Evolutionary conservation across 2,113 vertebrate genomes (phyloP), one percentile per base, ranked within the genome.

Genomic region (Trachemys scripta): DNA sequence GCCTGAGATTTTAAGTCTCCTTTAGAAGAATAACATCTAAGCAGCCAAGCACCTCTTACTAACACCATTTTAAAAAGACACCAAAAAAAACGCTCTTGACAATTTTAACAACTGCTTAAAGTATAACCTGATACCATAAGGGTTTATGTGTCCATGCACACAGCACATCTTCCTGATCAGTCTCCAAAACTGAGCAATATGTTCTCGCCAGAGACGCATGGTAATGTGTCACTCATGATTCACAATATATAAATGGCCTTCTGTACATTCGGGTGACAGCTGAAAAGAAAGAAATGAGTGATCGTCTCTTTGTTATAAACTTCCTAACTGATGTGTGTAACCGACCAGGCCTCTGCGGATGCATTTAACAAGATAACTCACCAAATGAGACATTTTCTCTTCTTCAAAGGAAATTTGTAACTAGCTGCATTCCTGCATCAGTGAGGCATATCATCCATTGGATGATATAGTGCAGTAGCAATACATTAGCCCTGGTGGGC

Each of bases 211-310:
- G 50, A 54, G 90, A 9, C 57, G 45, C 76, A 56, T 0, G 5
- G 80, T 25, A 0, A 0, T 0, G 3, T 27, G 87, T 84, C 5
- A 1, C 85, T 0, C 2, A 2, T 4, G 0, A 69, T 0, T 0
- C 2, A 2, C 6, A 1, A 54, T 0, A 4, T 0, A 0, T 3
- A 42, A 19, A 0, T 0, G 0, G 24, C 1, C 3, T 2, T 6
- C 82, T 6, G 1, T 65, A 84, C 80, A 1, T 0, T 0, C 38
- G 0, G 0, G 57, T 25, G 82, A 47, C 79, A 31, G 76, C 50
- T 27, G 84, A 76, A 85, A 1, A 1, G 78, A 79, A 27, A 86
- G 14, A 79, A 84, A 65, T 24, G 25, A 27, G 24, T 45, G 59
- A 84, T n/a, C 2, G 5, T 79, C n/a, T 80, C 24, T 0, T 65